Evolutionary conservation across 2,888 invertebrate species (phyloP).

Genomic region (Platycheirus rosarum): DNA sequence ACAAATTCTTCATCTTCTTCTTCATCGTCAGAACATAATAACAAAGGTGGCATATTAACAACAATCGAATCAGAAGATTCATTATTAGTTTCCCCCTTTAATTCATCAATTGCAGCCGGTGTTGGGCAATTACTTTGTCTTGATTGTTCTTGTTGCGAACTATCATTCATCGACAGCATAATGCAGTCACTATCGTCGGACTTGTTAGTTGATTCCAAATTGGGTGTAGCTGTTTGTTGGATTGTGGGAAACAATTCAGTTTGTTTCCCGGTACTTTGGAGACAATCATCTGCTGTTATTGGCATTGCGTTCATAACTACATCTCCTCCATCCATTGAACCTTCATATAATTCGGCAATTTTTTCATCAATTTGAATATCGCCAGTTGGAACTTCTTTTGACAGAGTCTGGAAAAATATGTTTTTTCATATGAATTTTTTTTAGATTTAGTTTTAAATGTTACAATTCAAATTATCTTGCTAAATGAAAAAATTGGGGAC

Average conservation of each 20-base stretch:
- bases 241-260: not conserved
- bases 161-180: conserved; percentile 58
- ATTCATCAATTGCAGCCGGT: not conserved
- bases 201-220: conserved; percentile 10
- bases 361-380: conserved; percentile 1
- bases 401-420: too few species aligned
- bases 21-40: conserved; percentile 75
- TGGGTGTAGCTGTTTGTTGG: not conserved
- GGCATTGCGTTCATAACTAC: conserved; percentile 42
- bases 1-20: conserved; percentile 55
- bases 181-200: conserved; percentile 59
- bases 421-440: too few species aligned
- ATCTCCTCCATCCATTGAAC: conserved; percentile 51
- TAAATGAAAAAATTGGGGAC: too few species aligned
- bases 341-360: not conserved
- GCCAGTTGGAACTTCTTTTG: too few species aligned
- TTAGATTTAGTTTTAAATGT: too few species aligned
- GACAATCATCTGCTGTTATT: conserved; percentile 59
- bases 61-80: conserved; percentile 13
- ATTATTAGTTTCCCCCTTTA: not conserved
- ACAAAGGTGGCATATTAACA: conserved; percentile 77
- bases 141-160: conserved; percentile 21
- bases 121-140: not conserved
- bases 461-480: too few species aligned
- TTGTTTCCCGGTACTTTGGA: conserved; percentile 14